These are phyloP conservation scores for Gymnarchus niloticus DNA, from an alignment of 2,113 vertebrate genomes.

Conservation along the genomic window DNA sequence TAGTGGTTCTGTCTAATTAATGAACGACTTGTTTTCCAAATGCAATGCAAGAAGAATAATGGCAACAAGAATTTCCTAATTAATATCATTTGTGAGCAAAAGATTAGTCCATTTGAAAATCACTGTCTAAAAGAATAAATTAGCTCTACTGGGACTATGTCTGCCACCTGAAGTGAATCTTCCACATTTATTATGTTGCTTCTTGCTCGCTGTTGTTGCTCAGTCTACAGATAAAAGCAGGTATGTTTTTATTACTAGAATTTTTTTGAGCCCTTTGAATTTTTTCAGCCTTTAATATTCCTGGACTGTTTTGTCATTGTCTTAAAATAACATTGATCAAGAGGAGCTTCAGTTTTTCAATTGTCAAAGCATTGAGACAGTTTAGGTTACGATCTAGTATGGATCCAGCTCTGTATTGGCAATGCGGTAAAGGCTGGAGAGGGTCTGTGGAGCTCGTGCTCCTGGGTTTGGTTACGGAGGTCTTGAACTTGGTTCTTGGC, in stretches of 20 bases:
- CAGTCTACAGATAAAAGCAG: background rate
- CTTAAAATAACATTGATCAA: no score
- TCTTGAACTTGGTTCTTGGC: background rate
- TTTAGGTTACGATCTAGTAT: no score
- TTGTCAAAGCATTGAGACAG: no score
- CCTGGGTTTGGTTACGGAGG: background rate
- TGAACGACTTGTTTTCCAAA: background rate
- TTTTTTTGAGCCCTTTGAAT: no score
- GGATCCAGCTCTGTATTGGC: no score
- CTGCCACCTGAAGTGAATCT: no score
- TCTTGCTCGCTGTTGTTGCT: background rate
- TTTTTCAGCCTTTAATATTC: no score
- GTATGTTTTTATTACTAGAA: no score
- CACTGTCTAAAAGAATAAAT: background rate
- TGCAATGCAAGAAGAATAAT: background rate
- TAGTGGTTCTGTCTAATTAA: background rate
- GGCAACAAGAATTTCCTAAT: constrained; percentile 6
- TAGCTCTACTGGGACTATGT: background rate
- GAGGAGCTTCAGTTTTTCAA: no score
- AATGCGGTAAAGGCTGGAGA: no score
- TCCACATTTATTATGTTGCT: no score
- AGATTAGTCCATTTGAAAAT: background rate
- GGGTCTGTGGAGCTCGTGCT: background rate
- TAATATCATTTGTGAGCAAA: background rate
- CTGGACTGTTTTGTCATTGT: no score